These are phyloP conservation scores for Pollachius pollachius DNA, from an alignment of 2,113 vertebrate species.

Conservation along the genomic window DNA sequence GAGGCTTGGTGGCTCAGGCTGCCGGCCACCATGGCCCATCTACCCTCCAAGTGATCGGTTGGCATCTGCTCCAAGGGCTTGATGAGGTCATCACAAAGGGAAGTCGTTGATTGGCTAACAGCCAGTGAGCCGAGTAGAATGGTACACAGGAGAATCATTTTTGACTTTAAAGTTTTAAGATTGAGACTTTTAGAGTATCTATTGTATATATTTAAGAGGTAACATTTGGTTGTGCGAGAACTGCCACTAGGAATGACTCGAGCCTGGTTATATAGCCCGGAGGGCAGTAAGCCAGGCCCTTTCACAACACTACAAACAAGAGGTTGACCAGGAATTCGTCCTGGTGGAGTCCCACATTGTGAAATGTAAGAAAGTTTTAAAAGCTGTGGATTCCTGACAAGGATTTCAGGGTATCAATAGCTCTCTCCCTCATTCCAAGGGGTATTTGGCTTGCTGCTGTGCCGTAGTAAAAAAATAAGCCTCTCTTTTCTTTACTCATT, in stretches of 20 bases:
- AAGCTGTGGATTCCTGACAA: slow-evolving; percentile 1
- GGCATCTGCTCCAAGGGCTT: slow-evolving; percentile 15
- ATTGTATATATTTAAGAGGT: neutral
- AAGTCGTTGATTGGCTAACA: slow-evolving; percentile 24
- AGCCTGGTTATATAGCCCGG: slow-evolving; percentile 19
- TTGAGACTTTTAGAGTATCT: neutral
- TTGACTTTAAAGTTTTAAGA: neutral
- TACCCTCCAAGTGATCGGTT: slow-evolving; percentile 23
- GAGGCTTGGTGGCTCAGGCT: slow-evolving; percentile 31
- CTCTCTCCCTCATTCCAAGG: too few relatives aligned
- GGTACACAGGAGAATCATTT: slow-evolving; percentile 20
- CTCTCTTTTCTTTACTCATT: neutral
- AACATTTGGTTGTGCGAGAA: neutral
- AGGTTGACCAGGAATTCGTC: too few relatives aligned
- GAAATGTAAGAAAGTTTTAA: slow-evolving; percentile 16
- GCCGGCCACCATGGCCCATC: slow-evolving; percentile 46
- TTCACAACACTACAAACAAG: slow-evolving; percentile 16
- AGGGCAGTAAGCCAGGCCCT: neutral
- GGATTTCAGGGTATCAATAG: neutral
- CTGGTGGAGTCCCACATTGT: slow-evolving; percentile 20
- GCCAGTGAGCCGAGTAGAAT: slow-evolving; percentile 23
- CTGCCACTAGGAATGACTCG: neutral
- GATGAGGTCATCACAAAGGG: slow-evolving; percentile 40
- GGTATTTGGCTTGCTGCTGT: too few relatives aligned
- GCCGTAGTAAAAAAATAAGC: too few relatives aligned